Base-by-base conservation (phyloP, 2,888 invertebrate species). In the Limulus polyphemus region DNA sequence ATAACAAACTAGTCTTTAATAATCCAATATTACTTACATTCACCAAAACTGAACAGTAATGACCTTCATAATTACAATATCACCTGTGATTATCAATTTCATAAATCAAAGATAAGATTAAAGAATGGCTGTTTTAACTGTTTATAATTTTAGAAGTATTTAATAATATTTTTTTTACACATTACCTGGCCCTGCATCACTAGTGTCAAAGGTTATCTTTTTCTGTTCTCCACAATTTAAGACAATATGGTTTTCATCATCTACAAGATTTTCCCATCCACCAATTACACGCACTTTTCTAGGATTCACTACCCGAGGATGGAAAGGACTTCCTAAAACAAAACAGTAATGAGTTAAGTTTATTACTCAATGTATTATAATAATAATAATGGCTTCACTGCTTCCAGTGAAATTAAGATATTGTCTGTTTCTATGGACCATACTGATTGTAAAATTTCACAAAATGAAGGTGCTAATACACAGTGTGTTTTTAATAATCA, bases 141-240 rank as follows among this genome's bases (percentile, higher is more conserved):
- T 49, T 13, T 1, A 17, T 9, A n/a, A 60, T 16, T 57, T 14
- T 11, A 50, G 12, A 7, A 55, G 16, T 54, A n/a, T 46, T 47
- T 7, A 46, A n/a, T 17, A 11, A 17, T 56, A 54, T 12, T 2
- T 17, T 2, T 17, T 17, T 16, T 17, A 54, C 11, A 75, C 62
- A n/a, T 81, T 82, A 63, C 94, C 94, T 2, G 94, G 93, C 0
- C 95, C 97, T 0, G 93, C 94, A 72, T 88, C 88, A 55, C 86
- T 83, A 0, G 87, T 84, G 74, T 97, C 94, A 69, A 97, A 87
- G 2, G 89, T 85, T 17, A 97, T 73, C 64, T 74, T 74, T 66
- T 78, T 79, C 65, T 77, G 77, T 70, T 80, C 78, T 10, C 77
- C 77, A 47, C 79, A 75, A 11, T 74, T 73, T 55, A 81, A 75